Percentiles rank a stretch among this genome's conserved stretches.
phyloP scores from a whole-genome alignment of 1,140 invertebrate species.

The Spodoptera frugiperda region DNA sequence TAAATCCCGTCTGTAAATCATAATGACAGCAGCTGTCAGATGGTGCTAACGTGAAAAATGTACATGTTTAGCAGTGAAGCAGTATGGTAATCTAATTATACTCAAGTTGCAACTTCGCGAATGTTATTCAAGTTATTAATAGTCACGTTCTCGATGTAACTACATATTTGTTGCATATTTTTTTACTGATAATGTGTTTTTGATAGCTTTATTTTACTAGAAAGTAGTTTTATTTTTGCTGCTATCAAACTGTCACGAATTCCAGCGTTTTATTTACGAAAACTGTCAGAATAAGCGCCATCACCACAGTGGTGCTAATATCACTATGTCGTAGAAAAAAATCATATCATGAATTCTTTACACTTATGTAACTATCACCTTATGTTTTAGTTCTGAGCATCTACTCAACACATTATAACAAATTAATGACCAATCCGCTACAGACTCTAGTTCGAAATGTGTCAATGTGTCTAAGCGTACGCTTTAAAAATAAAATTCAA shows the following conservation, averaged over 20 bases:
- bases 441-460: conserved; percentile 14
- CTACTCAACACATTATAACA: conserved; percentile 6
- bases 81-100: conserved; percentile 34
- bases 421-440: conserved; percentile 17
- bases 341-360: background rate
- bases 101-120: conserved; percentile 17
- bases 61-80: conserved; percentile 7
- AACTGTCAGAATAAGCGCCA: background rate
- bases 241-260: background rate
- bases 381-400: background rate
- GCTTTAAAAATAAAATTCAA: conserved; percentile 37
- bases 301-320: background rate
- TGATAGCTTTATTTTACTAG: background rate
- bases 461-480: conserved; percentile 25
- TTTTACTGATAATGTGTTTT: background rate
- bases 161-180: background rate
- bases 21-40: conserved; percentile 24
- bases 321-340: background rate
- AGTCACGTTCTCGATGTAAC: conserved; percentile 3
- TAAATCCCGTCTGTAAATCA: conserved; percentile 3
- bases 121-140: conserved; percentile 18
- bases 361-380: too few species aligned
- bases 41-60: conserved; percentile 27
- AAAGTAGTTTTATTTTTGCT: too few species aligned
- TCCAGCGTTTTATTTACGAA: background rate